Evolutionary conservation across 1,140 invertebrate species (phyloP), one percentile per base, ranked within the genome.

Genomic region (Acromyrmex charruanus): DNA sequence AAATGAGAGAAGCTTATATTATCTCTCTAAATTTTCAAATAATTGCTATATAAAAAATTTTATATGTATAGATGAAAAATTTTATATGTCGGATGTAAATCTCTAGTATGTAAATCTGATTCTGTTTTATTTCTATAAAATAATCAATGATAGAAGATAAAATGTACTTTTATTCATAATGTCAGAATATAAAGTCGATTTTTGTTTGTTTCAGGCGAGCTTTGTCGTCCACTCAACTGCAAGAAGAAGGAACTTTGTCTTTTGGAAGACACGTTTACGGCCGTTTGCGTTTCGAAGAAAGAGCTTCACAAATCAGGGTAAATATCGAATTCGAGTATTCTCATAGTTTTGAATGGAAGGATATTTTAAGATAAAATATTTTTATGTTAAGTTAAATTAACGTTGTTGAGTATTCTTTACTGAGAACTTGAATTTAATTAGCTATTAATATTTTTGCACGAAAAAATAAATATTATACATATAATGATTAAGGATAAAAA

Each of bases 191-290:
- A 31, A 59, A 44, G 49, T 49, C 18, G 6, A 81, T 31, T 72
- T 55, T 68, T 72, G 31, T 89, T 72, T 90, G 85, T 94, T 96
- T 94, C 96, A 98, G 98, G 97, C 96, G 97, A 98, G 93, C 96
- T 98, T 80, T 99, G 98, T 95, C 97, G 97, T 89, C 97, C 98
- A 55, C 95, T 99, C 87, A 97, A 98, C 90, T 99, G 98, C 95
- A 98, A 98, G 94, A 98, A 98, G 95, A 98, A 98, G 94, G 98
- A 98, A 94, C 96, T 98, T 65, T 99, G 98, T 94, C 94, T 98
- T 35, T 95, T 99, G 61, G 97, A 98, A 93, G 97, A 98, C 94
- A 96, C 97, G 65, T 98, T 97, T 93, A 98, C 98, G 16, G 98
- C 98, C 21, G 97, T 98, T 44, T 99, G 98, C 93, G 97, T 98